Evolutionary conservation across 2,113 vertebrate genomes (phyloP), one percentile per base, ranked within the genome.

Genomic region (Eolophus roseicapilla): DNA sequence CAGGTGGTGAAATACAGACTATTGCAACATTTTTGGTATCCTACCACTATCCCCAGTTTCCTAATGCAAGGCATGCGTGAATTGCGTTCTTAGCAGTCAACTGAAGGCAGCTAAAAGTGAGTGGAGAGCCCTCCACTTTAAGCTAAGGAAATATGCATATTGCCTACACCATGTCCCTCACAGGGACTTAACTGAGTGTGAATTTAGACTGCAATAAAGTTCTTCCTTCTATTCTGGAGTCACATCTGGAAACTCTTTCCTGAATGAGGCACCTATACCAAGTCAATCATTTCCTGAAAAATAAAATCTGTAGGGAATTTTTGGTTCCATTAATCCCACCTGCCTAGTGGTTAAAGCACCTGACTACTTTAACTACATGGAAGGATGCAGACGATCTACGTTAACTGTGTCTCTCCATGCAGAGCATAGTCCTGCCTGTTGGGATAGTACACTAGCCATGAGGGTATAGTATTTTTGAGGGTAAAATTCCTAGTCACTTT

Each of bases 201-300:
- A 55, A 78, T 86, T 86, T 68, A 78, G 60, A 43, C 64, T 70
- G 27, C 43, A 86, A 29, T 50, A 46, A 90, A 90, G 68, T 59
- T 59, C 80, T 94, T 88, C 64, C 60, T 90, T 86, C 64, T 91
- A 7, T 86, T 97, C 76, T 88, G 83, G 80, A 92, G 50, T 31
- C 76, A 88, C 88, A 93, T 83, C 88, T 93, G 94, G 88, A 93
- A 95, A 47, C 39, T 29, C 71, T 92, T 96, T 96, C 73, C 60
- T 82, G 80, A 86, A 78, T 59, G 57, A 92, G 39, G 73, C 86
- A 92, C 57, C 95, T 94, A 88, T 86, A 88, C 43, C 43, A 92
- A 86, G 88, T 64, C 76, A 78, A 83, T 47, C 0, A 84, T 89
- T 95, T 96, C 83, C 83, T 93, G 95, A 92, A 94, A 90, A 95